Conservation (phyloP, 2,888 invertebrate genomes). For the Meliscaeva auricollis region DNA sequence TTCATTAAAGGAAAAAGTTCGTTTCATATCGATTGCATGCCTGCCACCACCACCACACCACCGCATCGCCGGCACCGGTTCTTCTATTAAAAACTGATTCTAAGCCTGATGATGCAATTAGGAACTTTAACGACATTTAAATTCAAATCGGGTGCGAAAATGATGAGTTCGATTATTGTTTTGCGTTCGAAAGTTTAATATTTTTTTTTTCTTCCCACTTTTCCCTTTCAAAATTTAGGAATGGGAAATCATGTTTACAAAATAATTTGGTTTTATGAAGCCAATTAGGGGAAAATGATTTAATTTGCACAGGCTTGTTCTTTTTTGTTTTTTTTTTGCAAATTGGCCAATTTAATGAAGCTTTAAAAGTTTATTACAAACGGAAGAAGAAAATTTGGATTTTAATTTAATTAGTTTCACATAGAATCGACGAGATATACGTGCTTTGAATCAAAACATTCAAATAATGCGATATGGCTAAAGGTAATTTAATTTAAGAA, state of each 20-base stretch:
- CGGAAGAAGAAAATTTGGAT: conserved; percentile 9
- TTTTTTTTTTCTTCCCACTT: conserved; percentile 23
- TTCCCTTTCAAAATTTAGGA: no score
- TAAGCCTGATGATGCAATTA: conserved; percentile 67
- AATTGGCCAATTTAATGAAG: background rate
- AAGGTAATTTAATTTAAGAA: no score
- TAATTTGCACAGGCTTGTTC: background rate
- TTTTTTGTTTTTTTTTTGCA: background rate
- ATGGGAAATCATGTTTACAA: conserved; percentile 20
- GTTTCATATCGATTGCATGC: conserved; percentile 13
- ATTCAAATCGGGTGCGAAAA: conserved; percentile 55
- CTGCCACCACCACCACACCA: no score
- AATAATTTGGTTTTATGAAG: conserved; percentile 22
- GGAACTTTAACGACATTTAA: conserved; percentile 61
- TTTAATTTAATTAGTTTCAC: conserved; percentile 2
- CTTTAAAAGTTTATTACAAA: background rate
- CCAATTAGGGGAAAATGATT: conserved; percentile 27
- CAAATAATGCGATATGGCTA: no score
- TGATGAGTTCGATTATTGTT: conserved; percentile 41
- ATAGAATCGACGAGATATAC: background rate
- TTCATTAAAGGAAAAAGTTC: conserved; percentile 69
- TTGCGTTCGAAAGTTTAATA: conserved; percentile 10
- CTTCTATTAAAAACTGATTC: background rate
- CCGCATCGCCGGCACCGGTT: no score
- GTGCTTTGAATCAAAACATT: no score